These are phyloP conservation scores for Prorops nasuta DNA, from an alignment of 1,140 invertebrate species.

Conservation along the genomic window DNA sequence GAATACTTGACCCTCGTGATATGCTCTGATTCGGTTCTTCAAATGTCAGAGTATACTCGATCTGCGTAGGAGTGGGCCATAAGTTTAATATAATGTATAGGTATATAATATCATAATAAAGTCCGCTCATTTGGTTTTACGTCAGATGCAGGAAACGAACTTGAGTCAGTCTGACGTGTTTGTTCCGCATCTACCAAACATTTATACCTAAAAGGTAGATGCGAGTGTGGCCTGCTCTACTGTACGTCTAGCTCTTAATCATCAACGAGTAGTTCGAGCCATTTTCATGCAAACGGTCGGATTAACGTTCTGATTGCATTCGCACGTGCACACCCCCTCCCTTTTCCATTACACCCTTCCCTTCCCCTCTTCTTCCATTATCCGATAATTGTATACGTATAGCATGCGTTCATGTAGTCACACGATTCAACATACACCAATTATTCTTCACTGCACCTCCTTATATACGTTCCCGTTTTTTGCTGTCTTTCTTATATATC, in stretches of 20 bases:
- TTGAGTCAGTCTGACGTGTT: slow-evolving; percentile 8
- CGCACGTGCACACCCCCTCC: slow-evolving; percentile 29
- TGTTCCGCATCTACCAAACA: slow-evolving; percentile 8
- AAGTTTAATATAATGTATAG: too few relatives aligned
- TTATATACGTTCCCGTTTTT: slow-evolving; percentile 4
- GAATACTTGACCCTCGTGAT: too few relatives aligned
- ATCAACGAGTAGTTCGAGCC: not conserved
- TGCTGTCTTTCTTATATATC: not conserved
- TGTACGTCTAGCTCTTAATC: not conserved
- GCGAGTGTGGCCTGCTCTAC: slow-evolving; percentile 8
- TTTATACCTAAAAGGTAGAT: slow-evolving; percentile 28
- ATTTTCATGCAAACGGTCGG: slow-evolving; percentile 12
- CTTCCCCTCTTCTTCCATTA: too few relatives aligned
- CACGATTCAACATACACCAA: slow-evolving; percentile 17
- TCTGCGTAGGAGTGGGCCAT: slow-evolving; percentile 37
- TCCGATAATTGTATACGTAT: slow-evolving; percentile 34
- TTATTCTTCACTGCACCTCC: slow-evolving; percentile 8
- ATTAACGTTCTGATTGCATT: slow-evolving; percentile 37
- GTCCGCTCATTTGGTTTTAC: slow-evolving; percentile 9
- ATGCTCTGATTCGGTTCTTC: too few relatives aligned
- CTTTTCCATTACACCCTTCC: too few relatives aligned
- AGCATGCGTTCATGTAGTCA: slow-evolving; percentile 38
- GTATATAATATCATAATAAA: too few relatives aligned
- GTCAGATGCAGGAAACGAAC: slow-evolving; percentile 17
- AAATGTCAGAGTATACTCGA: too few relatives aligned